A percentile compares a stretch with the other conserved stretches of the same genome.
Evolutionary conservation across 35 echinoderm and acorn worm species (phyloP).

Genomic region (Anneissia japonica): DNA sequence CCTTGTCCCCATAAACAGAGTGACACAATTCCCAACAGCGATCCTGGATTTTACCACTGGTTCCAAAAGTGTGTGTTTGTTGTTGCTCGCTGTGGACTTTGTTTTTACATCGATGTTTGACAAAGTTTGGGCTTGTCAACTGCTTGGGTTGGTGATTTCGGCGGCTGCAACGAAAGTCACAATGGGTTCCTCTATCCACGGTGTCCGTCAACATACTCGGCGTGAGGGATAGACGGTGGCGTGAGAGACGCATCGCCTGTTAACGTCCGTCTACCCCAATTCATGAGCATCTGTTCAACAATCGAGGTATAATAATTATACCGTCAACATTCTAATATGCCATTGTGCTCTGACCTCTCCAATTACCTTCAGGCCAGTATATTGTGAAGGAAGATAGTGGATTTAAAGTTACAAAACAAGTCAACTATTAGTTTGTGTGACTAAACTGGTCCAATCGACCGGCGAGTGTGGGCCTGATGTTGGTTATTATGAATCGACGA

Average conservation of each 20-base stretch:
- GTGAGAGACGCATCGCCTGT: background rate
- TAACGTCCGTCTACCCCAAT: background rate
- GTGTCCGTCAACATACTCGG: background rate
- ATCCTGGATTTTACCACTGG: background rate
- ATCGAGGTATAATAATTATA: too few relatives aligned
- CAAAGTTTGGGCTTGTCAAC: background rate
- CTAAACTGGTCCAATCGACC: too few relatives aligned
- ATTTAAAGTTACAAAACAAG: too few relatives aligned
- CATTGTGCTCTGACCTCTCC: too few relatives aligned
- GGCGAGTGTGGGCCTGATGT: too few relatives aligned
- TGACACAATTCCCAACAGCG: background rate
- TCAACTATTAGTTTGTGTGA: too few relatives aligned
- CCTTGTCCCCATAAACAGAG: background rate
- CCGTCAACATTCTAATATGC: too few relatives aligned
- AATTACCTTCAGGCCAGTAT: too few relatives aligned
- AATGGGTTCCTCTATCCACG: background rate
- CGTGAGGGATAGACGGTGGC: background rate
- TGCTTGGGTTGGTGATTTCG: background rate
- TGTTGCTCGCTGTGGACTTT: background rate
- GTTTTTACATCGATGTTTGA: background rate
- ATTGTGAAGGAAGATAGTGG: too few relatives aligned
- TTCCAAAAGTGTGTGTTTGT: background rate
- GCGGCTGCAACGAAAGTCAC: background rate
- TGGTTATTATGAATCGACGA: too few relatives aligned
- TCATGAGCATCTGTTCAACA: background rate